Evolutionary conservation across 2,113 vertebrate species (phyloP).

Genomic region (Siphamia tubifer): DNA sequence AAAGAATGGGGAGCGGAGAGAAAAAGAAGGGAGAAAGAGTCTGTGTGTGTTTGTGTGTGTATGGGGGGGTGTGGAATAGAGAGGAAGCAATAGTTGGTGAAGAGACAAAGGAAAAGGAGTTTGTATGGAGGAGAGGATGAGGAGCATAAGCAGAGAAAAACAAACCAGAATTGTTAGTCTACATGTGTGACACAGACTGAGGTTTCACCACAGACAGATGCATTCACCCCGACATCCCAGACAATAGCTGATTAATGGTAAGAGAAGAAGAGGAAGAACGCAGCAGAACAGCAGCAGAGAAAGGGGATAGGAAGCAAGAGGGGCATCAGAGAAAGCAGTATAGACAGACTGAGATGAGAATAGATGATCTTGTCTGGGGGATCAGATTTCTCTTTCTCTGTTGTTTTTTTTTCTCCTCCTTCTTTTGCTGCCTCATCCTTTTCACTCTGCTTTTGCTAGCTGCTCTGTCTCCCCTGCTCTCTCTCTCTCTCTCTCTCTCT

Average conservation of each 20-base stretch:
- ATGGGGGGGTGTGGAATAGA: not conserved
- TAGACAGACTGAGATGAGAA: not conserved
- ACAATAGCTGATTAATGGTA: slow-evolving; percentile 39
- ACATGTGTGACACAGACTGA: not conserved
- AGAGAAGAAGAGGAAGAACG: slow-evolving; percentile 44
- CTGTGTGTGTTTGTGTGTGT: too few species aligned
- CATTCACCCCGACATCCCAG: slow-evolving; percentile 7
- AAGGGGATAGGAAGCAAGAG: not conserved
- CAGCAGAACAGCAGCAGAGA: slow-evolving; percentile 17
- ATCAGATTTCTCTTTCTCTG: slow-evolving; percentile 17
- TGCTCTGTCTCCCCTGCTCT: too few species aligned
- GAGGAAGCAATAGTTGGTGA: not conserved
- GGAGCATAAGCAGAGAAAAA: not conserved
- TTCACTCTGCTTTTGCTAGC: slow-evolving; percentile 1
- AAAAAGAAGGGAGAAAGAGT: too few species aligned
- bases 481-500: too few species aligned
- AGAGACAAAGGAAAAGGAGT: slow-evolving; percentile 8
- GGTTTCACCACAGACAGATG: not conserved
- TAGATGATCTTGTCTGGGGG: not conserved
- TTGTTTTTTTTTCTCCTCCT: not conserved
- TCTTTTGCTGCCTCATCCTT: slow-evolving; percentile 29
- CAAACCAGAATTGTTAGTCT: not conserved
- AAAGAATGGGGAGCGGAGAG: not conserved
- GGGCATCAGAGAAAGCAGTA: too few species aligned
- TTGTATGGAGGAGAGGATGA: not conserved